Base-by-base conservation (phyloP, 2,113 vertebrate species). In the Pavo muticus region DNA sequence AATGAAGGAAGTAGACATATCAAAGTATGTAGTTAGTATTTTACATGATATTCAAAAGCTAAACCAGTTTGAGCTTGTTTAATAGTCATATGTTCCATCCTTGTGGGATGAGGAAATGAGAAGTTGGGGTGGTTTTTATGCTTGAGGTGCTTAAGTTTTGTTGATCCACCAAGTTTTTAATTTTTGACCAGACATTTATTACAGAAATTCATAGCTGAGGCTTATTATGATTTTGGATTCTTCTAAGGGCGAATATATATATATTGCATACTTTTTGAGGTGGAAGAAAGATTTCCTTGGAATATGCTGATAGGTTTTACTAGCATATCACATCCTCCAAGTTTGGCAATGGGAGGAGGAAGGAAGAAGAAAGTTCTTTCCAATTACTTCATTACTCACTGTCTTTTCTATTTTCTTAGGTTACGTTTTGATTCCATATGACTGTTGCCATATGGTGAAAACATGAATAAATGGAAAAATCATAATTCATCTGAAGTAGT, bases 251-350 rank as follows among this genome's bases (percentile, higher is more conserved):
- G 57, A 52, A 27, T 27, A 35, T 35, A 85, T 42, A 50, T 84
- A 14, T 37, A 0, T 32, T 79, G 5, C 0, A 0, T 86, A 4
- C 2, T 25, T 91, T 77, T 59, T 78, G 24, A 68, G 65, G 37
- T 59, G 23, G 25, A 48, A 80, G 80, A 74, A 40, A 14, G 6
- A 52, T 81, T 76, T 81, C 44, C 5, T 63, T 87, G 37, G 24
- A 71, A 15, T 37, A 16, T 67, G 20, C 37, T 81, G n/a, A 18
- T 54, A 40, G 7, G 3, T 3, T 63, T 61, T 87, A 61, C 32
- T 4, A 24, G 11, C 9, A 1, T 52, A 12, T 61, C 19, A 32
- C 61, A 70, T 91, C 70, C 19, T 63, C 6, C 47, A 19, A 32
- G 8, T 71, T 85, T 75, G 42, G 39, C 24, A 78, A 67, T 40